Evolutionary conservation across 2,888 invertebrate species (phyloP).

Genomic region (Callyntrura sp.): DNA sequence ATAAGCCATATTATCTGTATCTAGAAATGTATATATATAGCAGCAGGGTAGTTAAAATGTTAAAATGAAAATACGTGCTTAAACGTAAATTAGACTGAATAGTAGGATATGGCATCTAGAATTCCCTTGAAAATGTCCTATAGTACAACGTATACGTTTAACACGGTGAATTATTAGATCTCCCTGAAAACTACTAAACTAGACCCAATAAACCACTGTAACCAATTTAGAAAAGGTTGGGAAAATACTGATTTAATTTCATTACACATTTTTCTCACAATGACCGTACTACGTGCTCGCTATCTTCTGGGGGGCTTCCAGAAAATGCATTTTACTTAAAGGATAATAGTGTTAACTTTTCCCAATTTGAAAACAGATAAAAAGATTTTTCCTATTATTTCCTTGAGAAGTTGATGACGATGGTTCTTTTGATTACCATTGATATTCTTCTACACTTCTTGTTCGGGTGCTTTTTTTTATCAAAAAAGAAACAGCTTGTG

Average conservation of each 20-base stretch:
- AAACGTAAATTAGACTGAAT: slow-evolving; percentile 29
- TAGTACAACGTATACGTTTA: not conserved
- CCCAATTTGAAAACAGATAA: slow-evolving; percentile 33
- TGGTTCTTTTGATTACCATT: slow-evolving; percentile 19
- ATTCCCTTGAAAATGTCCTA: not conserved
- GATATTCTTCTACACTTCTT: slow-evolving; percentile 18
- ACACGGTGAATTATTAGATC: slow-evolving; percentile 51
- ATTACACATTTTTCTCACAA: slow-evolving; percentile 26
- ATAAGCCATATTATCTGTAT: not conserved
- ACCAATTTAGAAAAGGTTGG: slow-evolving; percentile 36
- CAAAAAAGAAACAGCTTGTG: no score
- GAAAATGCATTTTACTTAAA: not conserved
- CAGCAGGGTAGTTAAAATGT: not conserved
- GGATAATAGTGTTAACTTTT: slow-evolving; percentile 28
- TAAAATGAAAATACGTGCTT: slow-evolving; percentile 43
- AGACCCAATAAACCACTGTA: slow-evolving; percentile 15
- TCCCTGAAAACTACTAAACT: slow-evolving; percentile 4
- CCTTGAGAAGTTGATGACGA: not conserved
- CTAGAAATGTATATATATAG: no score
- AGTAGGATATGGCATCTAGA: not conserved
- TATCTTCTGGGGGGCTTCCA: slow-evolving; percentile 34
- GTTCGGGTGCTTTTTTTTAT: slow-evolving; percentile 25
- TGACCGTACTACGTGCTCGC: slow-evolving; percentile 39
- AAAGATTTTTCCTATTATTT: slow-evolving; percentile 43
- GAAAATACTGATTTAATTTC: slow-evolving; percentile 63